These are phyloP conservation scores for Spizaetus ornatus DNA, from an alignment of 2,113 vertebrate genomes.

Conservation along the genomic window DNA sequence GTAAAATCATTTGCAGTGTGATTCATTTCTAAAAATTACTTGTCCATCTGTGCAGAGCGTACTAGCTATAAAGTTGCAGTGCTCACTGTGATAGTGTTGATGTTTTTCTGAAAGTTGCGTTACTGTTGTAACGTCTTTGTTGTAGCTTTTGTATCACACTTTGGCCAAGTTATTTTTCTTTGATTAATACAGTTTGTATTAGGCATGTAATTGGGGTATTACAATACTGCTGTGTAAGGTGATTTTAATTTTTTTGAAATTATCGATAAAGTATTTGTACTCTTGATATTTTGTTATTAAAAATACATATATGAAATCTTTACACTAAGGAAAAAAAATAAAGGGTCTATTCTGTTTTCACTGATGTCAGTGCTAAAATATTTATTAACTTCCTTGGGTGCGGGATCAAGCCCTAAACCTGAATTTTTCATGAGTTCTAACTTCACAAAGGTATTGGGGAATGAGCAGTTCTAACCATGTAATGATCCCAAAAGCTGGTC, in stretches of 20 bases:
- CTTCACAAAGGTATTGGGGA: not conserved
- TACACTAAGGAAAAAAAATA: not conserved
- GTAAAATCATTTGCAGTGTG: slow-evolving; percentile 46
- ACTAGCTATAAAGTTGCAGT: not conserved
- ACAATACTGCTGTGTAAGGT: not conserved
- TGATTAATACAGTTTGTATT: not conserved
- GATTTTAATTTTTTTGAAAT: not conserved
- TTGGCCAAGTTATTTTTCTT: not conserved
- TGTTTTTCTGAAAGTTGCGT: not conserved
- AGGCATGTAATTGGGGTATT: not conserved
- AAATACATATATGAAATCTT: not conserved
- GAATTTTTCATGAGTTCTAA: not conserved
- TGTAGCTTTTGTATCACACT: not conserved
- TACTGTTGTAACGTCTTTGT: not conserved
- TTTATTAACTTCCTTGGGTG: not conserved
- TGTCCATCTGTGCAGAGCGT: slow-evolving; percentile 43
- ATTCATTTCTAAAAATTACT: slow-evolving; percentile 64
- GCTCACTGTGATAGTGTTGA: not conserved
- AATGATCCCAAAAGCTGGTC: not conserved
- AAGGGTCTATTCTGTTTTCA: not conserved
- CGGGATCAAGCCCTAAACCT: not conserved
- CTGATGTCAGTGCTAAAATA: not conserved
- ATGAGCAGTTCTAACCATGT: not conserved
- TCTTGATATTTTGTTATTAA: not conserved
- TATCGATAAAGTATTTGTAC: not conserved